Conservation (phyloP, 2,888 invertebrate genomes). For the Lutraria lutraria region DNA sequence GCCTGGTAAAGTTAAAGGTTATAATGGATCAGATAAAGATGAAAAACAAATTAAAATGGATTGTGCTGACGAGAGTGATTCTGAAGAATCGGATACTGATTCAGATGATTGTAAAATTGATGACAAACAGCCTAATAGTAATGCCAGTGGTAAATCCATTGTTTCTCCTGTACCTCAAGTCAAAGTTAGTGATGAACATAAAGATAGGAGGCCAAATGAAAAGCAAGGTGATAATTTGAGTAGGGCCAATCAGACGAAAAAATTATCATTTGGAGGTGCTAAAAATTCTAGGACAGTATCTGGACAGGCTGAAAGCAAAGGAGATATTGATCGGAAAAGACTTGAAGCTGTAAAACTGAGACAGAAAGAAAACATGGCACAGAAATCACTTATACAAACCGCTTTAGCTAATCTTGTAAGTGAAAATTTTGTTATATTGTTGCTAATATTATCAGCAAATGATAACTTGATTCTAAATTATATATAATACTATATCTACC, state of each 20-base stretch:
- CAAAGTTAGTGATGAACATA: neutral
- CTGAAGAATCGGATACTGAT: neutral
- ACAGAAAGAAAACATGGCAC: constrained; percentile 63
- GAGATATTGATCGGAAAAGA: constrained; percentile 52
- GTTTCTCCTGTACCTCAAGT: neutral
- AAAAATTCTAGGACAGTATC: neutral
- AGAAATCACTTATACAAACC: constrained; percentile 62
- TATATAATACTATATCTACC: too few relatives aligned
- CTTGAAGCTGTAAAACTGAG: constrained; percentile 65
- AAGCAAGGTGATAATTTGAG: neutral
- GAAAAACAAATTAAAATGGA: neutral
- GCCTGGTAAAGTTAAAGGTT: neutral
- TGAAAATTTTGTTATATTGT: neutral
- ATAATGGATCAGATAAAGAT: neutral
- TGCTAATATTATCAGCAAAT: neutral
- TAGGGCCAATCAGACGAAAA: neutral
- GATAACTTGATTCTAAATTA: too few relatives aligned
- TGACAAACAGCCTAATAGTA: neutral
- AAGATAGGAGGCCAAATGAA: neutral
- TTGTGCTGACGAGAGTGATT: neutral
- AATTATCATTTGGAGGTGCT: neutral
- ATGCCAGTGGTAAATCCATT: neutral
- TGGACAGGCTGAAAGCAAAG: constrained; percentile 30
- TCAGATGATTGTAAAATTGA: neutral
- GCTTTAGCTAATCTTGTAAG: constrained; percentile 69